phyloP scores from a whole-genome alignment of 1,140 invertebrate species.

The Coptotermes formosanus region DNA sequence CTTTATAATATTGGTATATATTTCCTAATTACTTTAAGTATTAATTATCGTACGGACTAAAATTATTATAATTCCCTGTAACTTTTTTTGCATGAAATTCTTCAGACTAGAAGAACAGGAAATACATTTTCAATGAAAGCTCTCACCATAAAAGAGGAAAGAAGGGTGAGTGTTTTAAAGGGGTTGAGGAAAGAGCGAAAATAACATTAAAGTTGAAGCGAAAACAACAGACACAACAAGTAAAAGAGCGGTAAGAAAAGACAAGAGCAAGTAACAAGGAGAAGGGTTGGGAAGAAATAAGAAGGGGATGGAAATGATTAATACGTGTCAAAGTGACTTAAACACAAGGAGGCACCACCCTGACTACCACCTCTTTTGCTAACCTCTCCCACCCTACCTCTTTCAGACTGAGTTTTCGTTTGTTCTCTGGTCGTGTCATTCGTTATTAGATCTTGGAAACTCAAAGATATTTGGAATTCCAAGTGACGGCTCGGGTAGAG shows the following conservation, averaged over 20 bases:
- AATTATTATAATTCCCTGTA: too few relatives aligned
- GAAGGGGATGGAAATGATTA: constrained; percentile 22
- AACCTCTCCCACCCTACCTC: constrained; percentile 13
- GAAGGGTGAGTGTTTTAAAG: neutral
- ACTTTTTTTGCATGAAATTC: neutral
- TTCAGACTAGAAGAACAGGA: neutral
- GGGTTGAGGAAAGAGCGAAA: neutral
- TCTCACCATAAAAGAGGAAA: neutral
- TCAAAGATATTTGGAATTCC: constrained; percentile 51
- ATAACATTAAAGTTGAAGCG: neutral
- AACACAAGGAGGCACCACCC: constrained; percentile 24
- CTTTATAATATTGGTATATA: too few relatives aligned
- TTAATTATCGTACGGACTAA: too few relatives aligned
- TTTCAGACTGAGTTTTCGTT: constrained; percentile 21
- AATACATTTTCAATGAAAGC: neutral
- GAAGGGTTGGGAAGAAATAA: neutral
- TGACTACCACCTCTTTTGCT: constrained; percentile 20
- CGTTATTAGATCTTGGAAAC: constrained; percentile 51
- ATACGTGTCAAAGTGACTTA: constrained; percentile 26
- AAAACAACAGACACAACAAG: neutral
- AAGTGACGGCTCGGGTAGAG: constrained; percentile 42
- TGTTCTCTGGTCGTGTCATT: constrained; percentile 42
- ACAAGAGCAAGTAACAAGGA: neutral
- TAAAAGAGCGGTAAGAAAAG: neutral
- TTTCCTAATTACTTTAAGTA: too few relatives aligned